Percentiles rank a stretch among this genome's conserved stretches.
These are phyloP conservation scores for Agriopis leucophaearia DNA, from an alignment of 2,888 invertebrate species.

Conservation along the genomic window DNA sequence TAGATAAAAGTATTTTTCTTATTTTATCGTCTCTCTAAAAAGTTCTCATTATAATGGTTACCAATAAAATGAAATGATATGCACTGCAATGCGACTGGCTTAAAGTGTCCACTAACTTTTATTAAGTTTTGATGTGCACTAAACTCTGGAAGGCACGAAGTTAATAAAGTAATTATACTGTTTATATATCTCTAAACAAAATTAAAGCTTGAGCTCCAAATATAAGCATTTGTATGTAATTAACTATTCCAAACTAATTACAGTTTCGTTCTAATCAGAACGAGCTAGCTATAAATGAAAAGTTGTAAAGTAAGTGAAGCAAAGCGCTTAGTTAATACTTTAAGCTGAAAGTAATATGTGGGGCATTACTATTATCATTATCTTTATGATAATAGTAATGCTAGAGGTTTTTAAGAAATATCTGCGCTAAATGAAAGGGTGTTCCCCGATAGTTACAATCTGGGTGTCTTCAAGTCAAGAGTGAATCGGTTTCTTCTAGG, in stretches of 20 bases:
- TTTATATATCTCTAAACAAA: conserved; percentile 18
- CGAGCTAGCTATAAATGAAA: conserved; percentile 33
- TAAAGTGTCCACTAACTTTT: background rate
- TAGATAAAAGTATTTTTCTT: too few relatives aligned
- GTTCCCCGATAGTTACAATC: too few relatives aligned
- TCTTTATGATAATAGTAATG: background rate
- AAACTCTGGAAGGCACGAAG: conserved; percentile 1
- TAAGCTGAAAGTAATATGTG: conserved; percentile 15
- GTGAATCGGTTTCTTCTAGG: too few relatives aligned
- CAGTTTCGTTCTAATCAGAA: conserved; percentile 33
- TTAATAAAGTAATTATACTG: conserved; percentile 20
- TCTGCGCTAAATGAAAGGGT: too few relatives aligned
- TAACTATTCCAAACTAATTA: conserved; percentile 35
- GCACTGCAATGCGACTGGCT: conserved; percentile 2
- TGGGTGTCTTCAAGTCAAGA: too few relatives aligned
- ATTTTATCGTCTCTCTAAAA: too few relatives aligned
- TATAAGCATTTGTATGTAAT: conserved; percentile 33
- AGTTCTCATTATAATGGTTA: background rate
- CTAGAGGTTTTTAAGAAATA: background rate
- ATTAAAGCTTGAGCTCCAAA: conserved; percentile 14
- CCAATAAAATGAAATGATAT: background rate
- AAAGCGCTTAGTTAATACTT: conserved; percentile 17
- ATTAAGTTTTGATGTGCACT: background rate
- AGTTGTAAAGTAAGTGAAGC: conserved; percentile 30
- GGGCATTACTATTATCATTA: conserved; percentile 7